Evolutionary conservation across 2,113 vertebrate species (phyloP).

Genomic region (Antigone vipio): DNA sequence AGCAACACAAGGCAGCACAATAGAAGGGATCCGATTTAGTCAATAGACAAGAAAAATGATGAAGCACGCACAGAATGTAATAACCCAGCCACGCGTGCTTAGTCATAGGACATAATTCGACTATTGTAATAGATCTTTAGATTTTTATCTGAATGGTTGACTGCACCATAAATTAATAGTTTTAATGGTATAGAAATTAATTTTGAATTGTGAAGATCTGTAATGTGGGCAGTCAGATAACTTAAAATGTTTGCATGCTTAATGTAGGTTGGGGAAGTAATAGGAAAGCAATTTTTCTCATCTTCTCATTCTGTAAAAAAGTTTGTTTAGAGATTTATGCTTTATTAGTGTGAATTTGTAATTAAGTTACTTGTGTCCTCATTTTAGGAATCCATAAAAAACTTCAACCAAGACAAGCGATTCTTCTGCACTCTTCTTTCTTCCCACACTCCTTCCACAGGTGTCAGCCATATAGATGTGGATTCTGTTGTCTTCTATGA

Average conservation of each 20-base stretch:
- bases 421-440: conserved; percentile 85
- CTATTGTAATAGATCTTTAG: background rate
- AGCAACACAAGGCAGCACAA: background rate
- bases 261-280: background rate
- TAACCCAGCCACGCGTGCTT: background rate
- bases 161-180: background rate
- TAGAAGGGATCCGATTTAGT: background rate
- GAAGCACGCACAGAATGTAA: background rate
- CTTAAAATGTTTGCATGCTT: background rate
- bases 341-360: background rate
- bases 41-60: background rate
- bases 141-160: background rate
- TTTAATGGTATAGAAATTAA: background rate
- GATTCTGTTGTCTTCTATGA: conserved; percentile 84
- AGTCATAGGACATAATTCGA: background rate
- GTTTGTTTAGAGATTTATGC: background rate
- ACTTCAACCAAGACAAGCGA: conserved; percentile 80
- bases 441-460: conserved; percentile 81
- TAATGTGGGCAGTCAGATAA: background rate
- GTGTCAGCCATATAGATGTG: conserved; percentile 79
- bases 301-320: background rate
- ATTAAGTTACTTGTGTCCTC: background rate
- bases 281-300: background rate
- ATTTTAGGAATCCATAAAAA: conserved; percentile 80
- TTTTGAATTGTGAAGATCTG: background rate